These are phyloP conservation scores for Malthinus seriepunctatus DNA, from an alignment of 2,888 invertebrate species.

Conservation along the genomic window DNA sequence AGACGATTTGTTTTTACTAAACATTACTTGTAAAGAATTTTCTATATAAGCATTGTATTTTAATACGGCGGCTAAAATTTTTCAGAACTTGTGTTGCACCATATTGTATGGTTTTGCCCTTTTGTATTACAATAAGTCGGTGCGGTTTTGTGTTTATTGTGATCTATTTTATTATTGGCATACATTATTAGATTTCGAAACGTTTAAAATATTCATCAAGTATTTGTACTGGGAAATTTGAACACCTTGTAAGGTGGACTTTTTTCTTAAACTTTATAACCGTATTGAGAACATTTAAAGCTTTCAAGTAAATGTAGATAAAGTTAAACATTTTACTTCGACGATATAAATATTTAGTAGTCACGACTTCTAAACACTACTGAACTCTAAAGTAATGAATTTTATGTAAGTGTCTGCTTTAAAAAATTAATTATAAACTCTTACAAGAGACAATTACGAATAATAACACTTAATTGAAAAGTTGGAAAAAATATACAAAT, in stretches of 20 bases:
- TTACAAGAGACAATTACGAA: too few relatives aligned
- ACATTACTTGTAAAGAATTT: constrained; percentile 23
- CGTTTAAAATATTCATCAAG: not conserved
- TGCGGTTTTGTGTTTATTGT: constrained; percentile 11
- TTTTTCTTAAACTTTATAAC: constrained; percentile 7
- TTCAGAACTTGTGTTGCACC: constrained; percentile 15
- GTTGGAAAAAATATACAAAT: too few relatives aligned
- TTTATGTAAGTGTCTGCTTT: too few relatives aligned
- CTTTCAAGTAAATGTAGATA: constrained; percentile 33
- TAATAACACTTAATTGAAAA: too few relatives aligned
- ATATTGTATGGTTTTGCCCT: constrained; percentile 3
- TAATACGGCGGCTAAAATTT: constrained; percentile 30
- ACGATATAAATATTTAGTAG: constrained; percentile 36
- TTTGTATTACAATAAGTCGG: constrained; percentile 18
- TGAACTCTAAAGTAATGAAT: not conserved
- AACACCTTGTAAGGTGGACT: constrained; percentile 18
- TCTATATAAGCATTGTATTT: constrained; percentile 29
- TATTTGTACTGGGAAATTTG: constrained; percentile 8
- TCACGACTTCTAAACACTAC: constrained; percentile 34
- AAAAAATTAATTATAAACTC: too few relatives aligned
- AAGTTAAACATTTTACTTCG: constrained; percentile 29
- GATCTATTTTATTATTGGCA: constrained; percentile 21
- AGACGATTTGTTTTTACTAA: constrained; percentile 25
- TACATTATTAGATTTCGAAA: constrained; percentile 11
- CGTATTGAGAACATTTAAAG: constrained; percentile 32